Percentiles rank a stretch among this genome's conserved stretches.
These are phyloP conservation scores for Camptogramma bilineatum DNA, from an alignment of 2,888 invertebrate genomes.

Conservation along the genomic window DNA sequence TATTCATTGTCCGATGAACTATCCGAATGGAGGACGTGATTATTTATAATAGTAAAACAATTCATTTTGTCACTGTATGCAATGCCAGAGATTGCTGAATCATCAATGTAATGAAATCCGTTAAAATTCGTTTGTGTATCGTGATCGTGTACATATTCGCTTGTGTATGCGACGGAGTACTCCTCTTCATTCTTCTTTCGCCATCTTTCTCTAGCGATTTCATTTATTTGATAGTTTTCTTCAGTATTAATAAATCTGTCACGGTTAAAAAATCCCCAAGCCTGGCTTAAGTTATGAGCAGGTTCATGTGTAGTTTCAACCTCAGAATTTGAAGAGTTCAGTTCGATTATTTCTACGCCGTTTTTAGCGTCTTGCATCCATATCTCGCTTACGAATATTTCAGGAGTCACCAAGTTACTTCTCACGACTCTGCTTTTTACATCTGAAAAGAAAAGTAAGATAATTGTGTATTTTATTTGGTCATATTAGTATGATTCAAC, in stretches of 20 bases:
- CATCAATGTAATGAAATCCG: conserved; percentile 31
- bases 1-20: conserved; percentile 57
- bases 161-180: conserved; percentile 23
- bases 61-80: conserved; percentile 53
- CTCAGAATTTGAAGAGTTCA: conserved; percentile 54
- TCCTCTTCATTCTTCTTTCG: conserved; percentile 44
- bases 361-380: conserved; percentile 54
- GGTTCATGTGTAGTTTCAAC: conserved; percentile 45
- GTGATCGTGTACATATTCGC: conserved; percentile 25
- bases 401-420: conserved; percentile 47
- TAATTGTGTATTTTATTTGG: background rate
- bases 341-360: conserved; percentile 67
- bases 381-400: conserved; percentile 52
- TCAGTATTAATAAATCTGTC: conserved; percentile 44
- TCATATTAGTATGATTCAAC: background rate
- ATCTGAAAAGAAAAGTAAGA: conserved; percentile 55
- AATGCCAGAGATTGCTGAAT: conserved; percentile 35
- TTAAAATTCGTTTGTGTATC: conserved; percentile 35
- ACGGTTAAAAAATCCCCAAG: conserved; percentile 53
- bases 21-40: conserved; percentile 54
- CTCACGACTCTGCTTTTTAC: conserved; percentile 43
- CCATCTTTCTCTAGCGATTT: conserved; percentile 56
- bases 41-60: conserved; percentile 64
- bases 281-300: conserved; percentile 44
- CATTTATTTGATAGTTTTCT: conserved; percentile 53